These are phyloP conservation scores for Chunga burmeisteri DNA, from an alignment of 2,113 vertebrate genomes.

Conservation along the genomic window DNA sequence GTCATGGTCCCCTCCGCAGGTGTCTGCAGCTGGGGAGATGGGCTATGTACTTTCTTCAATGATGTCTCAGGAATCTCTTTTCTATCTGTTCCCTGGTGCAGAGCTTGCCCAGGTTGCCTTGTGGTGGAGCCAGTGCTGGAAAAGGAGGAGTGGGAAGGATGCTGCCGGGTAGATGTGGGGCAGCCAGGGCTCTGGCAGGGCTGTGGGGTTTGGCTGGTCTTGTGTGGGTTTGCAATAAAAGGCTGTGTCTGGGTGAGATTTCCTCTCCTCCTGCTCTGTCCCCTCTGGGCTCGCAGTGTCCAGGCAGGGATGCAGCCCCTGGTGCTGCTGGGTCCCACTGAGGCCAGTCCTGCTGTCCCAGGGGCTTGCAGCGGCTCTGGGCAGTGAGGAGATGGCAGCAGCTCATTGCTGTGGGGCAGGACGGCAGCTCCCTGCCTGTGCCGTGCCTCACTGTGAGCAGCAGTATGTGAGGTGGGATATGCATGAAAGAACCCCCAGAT, in stretches of 20 bases:
- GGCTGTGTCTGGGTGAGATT: neutral
- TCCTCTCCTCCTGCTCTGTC: neutral
- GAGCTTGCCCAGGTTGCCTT: neutral
- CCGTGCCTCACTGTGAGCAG: neutral
- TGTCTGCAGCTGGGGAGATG: neutral
- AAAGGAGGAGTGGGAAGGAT: neutral
- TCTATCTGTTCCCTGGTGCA: neutral
- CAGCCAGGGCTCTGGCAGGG: neutral
- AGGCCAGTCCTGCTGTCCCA: neutral
- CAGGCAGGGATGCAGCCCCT: neutral
- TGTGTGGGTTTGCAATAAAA: slow-evolving; percentile 1
- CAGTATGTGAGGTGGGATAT: neutral
- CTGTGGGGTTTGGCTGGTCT: neutral
- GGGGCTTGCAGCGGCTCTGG: neutral
- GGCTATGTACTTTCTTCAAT: neutral
- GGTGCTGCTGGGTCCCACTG: neutral
- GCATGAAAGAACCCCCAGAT: neutral
- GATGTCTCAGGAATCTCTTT: neutral
- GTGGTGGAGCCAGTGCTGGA: neutral
- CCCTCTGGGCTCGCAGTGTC: neutral
- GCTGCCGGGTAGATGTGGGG: neutral
- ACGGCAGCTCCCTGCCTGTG: neutral
- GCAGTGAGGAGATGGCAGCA: neutral
- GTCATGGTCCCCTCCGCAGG: neutral
- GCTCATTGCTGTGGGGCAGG: neutral